Evolutionary conservation across 2,888 invertebrate species (phyloP), one percentile per base, ranked within the genome.

Genomic region (Calliopum simillimum): DNA sequence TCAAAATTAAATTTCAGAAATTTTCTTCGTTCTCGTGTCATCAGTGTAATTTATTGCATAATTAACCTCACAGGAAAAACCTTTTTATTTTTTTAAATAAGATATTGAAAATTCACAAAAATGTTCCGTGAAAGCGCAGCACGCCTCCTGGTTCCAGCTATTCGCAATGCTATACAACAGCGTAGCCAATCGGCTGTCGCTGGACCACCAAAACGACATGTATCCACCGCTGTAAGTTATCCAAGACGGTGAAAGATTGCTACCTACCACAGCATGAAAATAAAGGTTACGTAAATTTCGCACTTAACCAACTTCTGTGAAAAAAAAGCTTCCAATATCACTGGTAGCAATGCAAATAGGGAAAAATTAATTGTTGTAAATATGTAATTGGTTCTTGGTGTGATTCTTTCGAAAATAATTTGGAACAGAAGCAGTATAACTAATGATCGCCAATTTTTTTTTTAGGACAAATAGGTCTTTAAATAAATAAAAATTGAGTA

Each of bases 171-270:
- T 25, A 61, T 83, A 70, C 86, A 85, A 77, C 79, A 76, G 49
- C 81, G 86, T 56, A 80, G 75, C 69, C 81, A 84, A 75, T 85
- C 86, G 33, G 86, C 81, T 21, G 75, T 86, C 8, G 80, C 82
- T 12, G 85, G 85, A 6, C 86, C 86, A 70, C 84, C 86, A 58
- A 83, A 81, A 4, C 73, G 81, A 51, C 81, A 82, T 68, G 55
- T 86, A 43, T 80, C 86, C 14, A 77, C 76, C 44, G 84, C 82
- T 63, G 86, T 86, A 80, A 85, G 86, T 84, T 72, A 16, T 67
- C 33, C 33, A 23, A 47, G 43, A 53, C 3, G 41, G 21, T 8
- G 16, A 43, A 41, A 58, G 16, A 25, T 25, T 25, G 33, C 33
- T 16, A 49, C 11, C 33, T 16, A 49, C 11, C 12, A 1, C 12